Percentiles rank a stretch among this genome's conserved stretches.
Conservation (phyloP, 2,113 vertebrate genomes). For the Ictalurus punctatus region DNA sequence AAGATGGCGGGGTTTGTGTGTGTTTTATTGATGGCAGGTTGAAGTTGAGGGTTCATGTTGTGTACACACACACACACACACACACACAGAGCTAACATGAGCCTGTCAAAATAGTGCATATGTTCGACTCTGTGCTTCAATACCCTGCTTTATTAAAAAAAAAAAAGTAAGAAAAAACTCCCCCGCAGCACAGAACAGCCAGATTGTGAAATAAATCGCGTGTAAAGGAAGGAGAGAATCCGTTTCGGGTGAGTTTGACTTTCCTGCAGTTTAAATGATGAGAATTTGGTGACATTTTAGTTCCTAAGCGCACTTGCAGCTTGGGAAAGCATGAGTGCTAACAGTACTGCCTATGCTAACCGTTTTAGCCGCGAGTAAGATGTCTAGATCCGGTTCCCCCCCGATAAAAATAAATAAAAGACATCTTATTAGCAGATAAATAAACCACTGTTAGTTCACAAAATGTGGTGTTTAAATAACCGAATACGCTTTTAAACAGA, state of each 20-base stretch:
- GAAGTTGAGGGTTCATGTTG: slow-evolving; percentile 44
- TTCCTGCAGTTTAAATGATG: not conserved
- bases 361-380: not conserved
- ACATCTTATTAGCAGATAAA: not conserved
- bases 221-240: not conserved
- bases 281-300: not conserved
- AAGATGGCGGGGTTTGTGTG: slow-evolving; percentile 20
- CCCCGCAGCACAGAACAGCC: not conserved
- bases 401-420: not conserved
- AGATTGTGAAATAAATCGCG: no score
- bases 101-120: slow-evolving; percentile 15
- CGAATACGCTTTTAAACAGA: not conserved
- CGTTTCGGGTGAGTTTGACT: not conserved
- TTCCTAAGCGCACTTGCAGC: not conserved
- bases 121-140: not conserved
- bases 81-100: slow-evolving; percentile 9
- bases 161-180: not conserved
- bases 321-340: not conserved
- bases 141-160: no score
- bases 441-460: not conserved
- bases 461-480: not conserved
- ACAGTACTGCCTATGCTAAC: not conserved
- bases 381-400: not conserved
- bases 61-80: slow-evolving; percentile 2
- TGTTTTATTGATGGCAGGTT: not conserved